Conservation (phyloP, 2,113 vertebrate genomes). For the Phaetusa simplex region DNA sequence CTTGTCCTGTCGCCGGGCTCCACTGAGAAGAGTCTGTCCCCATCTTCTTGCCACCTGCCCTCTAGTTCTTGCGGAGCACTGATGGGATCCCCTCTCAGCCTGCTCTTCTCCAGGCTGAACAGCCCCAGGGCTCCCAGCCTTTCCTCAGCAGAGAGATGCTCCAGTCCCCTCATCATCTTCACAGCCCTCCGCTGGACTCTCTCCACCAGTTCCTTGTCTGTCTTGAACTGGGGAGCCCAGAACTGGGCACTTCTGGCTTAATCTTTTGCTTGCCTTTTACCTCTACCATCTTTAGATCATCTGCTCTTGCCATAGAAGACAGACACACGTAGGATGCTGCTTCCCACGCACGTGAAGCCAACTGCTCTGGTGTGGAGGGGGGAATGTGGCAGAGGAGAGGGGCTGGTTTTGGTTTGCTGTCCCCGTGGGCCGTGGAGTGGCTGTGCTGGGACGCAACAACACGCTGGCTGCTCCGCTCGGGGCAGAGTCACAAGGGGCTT, state of each 20-base stretch:
- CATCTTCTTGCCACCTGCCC: background rate
- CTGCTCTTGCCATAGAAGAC: background rate
- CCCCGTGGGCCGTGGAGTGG: rapidly evolving
- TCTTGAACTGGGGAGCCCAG: background rate
- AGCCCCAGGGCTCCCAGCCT: background rate
- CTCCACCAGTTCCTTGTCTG: too few species aligned
- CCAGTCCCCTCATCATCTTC: background rate
- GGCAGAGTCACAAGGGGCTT: background rate
- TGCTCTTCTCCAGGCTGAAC: background rate
- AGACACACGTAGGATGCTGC: background rate
- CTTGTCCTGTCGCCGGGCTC: background rate
- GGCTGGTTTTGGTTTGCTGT: rapidly evolving
- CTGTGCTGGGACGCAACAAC: background rate
- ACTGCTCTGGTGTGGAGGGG: rapidly evolving
- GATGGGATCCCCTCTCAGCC: background rate
- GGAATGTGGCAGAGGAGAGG: background rate
- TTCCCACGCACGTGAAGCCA: rapidly evolving
- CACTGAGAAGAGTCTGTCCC: background rate
- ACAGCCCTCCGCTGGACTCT: background rate
- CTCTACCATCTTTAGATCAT: background rate
- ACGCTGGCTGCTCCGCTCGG: rapidly evolving
- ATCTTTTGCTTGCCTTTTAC: background rate
- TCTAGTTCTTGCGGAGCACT: background rate
- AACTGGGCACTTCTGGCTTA: background rate
- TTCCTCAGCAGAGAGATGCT: background rate